A percentile compares a stretch with the other conserved stretches of the same genome.
phyloP scores from a whole-genome alignment of 2,888 invertebrate genomes.

The Gibbula magus region DNA sequence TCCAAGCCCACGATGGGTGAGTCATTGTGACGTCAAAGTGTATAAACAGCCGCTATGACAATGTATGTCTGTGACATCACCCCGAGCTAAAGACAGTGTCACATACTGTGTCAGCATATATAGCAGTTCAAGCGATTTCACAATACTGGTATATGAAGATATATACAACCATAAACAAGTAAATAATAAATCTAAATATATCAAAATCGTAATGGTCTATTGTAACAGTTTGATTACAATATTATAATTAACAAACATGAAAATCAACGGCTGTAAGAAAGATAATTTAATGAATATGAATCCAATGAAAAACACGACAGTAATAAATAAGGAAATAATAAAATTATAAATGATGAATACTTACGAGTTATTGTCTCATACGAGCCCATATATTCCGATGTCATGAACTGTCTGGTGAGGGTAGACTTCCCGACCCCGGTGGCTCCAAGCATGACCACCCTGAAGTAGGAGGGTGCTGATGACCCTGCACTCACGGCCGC shows the following conservation, averaged over 20 bases:
- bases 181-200: background rate
- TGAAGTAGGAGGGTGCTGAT: conserved; percentile 74
- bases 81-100: no score
- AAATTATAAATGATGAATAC: conserved; percentile 5
- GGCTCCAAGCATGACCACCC: conserved; percentile 82
- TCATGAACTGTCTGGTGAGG: conserved; percentile 82
- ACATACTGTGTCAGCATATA: no score
- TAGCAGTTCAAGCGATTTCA: no score
- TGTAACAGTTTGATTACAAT: background rate
- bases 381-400: conserved; percentile 82
- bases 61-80: no score
- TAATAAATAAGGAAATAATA: background rate
- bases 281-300: no score
- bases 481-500: conserved; percentile 26
- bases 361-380: conserved; percentile 27
- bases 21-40: no score
- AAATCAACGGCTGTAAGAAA: background rate
- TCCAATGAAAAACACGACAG: background rate
- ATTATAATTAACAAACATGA: background rate
- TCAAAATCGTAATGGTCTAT: background rate
- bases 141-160: background rate
- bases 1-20: no score
- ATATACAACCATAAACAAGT: background rate
- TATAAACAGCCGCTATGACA: no score
- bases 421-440: conserved; percentile 83